Evolutionary conservation across 2,113 vertebrate genomes (phyloP).

Genomic region (Scatophagus argus): DNA sequence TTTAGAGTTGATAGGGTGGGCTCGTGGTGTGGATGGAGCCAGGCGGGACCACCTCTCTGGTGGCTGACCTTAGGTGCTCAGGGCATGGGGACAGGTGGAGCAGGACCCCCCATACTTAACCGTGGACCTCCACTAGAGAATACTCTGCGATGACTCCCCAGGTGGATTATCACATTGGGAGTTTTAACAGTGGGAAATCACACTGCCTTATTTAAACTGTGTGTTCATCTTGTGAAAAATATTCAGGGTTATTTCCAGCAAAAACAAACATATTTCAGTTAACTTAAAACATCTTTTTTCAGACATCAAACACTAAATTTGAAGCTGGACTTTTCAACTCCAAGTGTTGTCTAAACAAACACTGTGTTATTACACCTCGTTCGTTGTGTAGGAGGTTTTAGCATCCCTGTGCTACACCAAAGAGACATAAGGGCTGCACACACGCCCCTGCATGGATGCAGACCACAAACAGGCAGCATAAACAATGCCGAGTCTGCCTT

Average conservation of each 20-base stretch:
- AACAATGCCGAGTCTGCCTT: constrained; percentile 70
- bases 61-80: constrained; percentile 68
- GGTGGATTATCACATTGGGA: background rate
- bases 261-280: background rate
- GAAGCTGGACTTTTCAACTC: background rate
- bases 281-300: background rate
- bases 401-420: constrained; percentile 42
- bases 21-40: constrained; percentile 63
- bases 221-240: background rate
- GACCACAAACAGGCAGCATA: constrained; percentile 79
- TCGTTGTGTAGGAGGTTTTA: constrained; percentile 52
- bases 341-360: constrained; percentile 43
- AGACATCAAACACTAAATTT: background rate
- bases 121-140: constrained; percentile 66
- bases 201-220: background rate
- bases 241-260: background rate
- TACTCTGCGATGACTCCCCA: constrained; percentile 11
- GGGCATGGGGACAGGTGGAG: constrained; percentile 79
- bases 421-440: constrained; percentile 63
- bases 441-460: constrained; percentile 58
- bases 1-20: constrained; percentile 74
- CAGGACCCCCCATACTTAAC: constrained; percentile 69
- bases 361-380: constrained; percentile 36
- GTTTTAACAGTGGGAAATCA: background rate
- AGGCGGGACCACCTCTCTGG: constrained; percentile 74